phyloP scores from a whole-genome alignment of 1,140 invertebrate species.

The Cotesia typhae region DNA sequence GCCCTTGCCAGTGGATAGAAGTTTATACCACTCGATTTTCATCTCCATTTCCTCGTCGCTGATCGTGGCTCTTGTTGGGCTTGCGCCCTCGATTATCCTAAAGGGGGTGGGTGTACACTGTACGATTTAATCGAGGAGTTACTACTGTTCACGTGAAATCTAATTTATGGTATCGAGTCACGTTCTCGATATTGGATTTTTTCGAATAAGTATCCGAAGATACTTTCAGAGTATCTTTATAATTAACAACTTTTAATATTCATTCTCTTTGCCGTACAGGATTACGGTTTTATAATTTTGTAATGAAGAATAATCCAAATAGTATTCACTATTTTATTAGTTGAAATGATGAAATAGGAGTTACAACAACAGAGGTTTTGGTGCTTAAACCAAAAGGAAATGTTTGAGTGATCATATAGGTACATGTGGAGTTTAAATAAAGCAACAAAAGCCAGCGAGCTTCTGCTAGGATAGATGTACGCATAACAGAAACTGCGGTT shows the following conservation, averaged over 20 bases:
- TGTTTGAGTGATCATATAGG: too few relatives aligned
- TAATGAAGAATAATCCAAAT: too few relatives aligned
- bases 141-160: conserved; percentile 38
- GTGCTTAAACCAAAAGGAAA: too few relatives aligned
- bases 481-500: conserved; percentile 60
- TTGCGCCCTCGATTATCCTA: conserved; percentile 21
- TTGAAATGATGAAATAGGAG: too few relatives aligned
- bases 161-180: conserved; percentile 33
- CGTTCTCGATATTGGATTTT: conserved; percentile 23
- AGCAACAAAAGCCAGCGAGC: conserved; percentile 42
- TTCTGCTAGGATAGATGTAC: conserved; percentile 50
- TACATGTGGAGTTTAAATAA: neutral
- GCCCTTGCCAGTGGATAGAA: conserved; percentile 33
- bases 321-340: too few relatives aligned
- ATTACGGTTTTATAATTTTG: too few relatives aligned
- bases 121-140: conserved; percentile 36
- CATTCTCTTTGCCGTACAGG: too few relatives aligned
- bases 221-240: too few relatives aligned
- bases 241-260: too few relatives aligned
- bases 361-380: too few relatives aligned
- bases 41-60: neutral
- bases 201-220: too few relatives aligned
- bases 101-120: conserved; percentile 18
- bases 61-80: neutral
- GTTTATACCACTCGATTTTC: neutral